phyloP scores from a whole-genome alignment of 2,113 vertebrate genomes.

The Salvelinus namaycush region DNA sequence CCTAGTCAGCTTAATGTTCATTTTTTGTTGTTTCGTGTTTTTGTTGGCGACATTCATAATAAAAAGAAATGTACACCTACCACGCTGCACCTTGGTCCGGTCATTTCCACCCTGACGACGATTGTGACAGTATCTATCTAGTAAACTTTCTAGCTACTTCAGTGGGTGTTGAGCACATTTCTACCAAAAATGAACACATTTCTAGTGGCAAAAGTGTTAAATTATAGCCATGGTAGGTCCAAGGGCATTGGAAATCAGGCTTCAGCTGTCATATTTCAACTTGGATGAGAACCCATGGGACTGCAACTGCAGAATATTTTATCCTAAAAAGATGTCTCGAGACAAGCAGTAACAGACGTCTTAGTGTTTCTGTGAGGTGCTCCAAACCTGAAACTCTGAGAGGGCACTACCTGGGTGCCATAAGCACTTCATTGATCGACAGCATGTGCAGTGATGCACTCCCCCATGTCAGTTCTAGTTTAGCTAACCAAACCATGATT shows the following conservation, averaged over 20 bases:
- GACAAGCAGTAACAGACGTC: constrained; percentile 7
- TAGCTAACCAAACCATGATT: no score
- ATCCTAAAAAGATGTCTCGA: constrained; percentile 28
- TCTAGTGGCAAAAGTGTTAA: no score
- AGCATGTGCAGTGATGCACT: constrained; percentile 27
- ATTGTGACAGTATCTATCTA: no score
- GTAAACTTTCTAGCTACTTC: no score
- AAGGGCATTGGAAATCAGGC: constrained; percentile 3
- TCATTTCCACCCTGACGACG: no score
- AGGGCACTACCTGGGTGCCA: constrained; percentile 40
- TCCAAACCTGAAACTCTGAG: constrained; percentile 39
- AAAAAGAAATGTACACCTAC: no score
- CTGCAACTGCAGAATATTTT: constrained; percentile 26
- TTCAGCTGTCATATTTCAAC: constrained; percentile 16
- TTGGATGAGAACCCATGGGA: constrained; percentile 22
- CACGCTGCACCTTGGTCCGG: no score
- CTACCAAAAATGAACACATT: no score
- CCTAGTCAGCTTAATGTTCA: no score
- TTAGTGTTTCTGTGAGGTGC: constrained; percentile 22
- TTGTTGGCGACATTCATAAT: no score
- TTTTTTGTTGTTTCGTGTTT: no score
- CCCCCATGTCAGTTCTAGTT: constrained; percentile 22
- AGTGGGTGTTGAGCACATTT: no score
- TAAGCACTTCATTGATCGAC: constrained; percentile 35
- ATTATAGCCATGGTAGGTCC: constrained; percentile 6